Base-by-base conservation (phyloP, 2,888 invertebrate species). In the Eupithecia insigniata region DNA sequence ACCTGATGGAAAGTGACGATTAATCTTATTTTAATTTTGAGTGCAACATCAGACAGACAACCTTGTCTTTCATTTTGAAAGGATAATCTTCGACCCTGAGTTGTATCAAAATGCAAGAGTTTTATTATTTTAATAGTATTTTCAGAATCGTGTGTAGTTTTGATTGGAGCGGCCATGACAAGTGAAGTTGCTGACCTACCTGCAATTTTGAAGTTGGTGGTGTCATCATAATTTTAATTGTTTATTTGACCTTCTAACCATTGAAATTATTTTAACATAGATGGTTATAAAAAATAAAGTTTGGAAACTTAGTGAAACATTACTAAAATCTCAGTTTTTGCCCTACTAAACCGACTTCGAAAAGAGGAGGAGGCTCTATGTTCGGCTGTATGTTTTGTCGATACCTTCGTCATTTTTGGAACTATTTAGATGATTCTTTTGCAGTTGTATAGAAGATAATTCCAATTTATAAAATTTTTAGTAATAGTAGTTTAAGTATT, bases 1-100 rank as follows among this genome's bases (percentile, higher is more conserved):
- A n/a, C n/a, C n/a, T n/a, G n/a, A n/a, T n/a, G n/a, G n/a, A n/a
- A n/a, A n/a, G n/a, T n/a, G n/a, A n/a, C n/a, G 16, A 18, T 61
- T 61, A n/a, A 61, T 61, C 12, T 34, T 62, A 62, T 62, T 34
- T 34, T 32, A 32, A 62, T 62, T 62, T 32, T n/a, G 61, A 32
- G 8, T 5, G 61, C 34, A 34, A 62, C n/a, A n/a, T 62, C 34
- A 62, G 32, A 0, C 32, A 32, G 32, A 30, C 32, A 32, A 1
- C 61, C 61, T 62, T 62, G 32, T 60, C 60, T 30, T 60, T 60
- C 28, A 60, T 55, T 30, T 60, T n/a, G 32, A 62, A 62, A 62
- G 61, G 61, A 62, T 22, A 62, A 62, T 32, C 1, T n/a, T n/a
- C 12, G 4, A 62, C 61, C 34, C 34, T 62, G 18, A 22, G 5